phyloP scores from a whole-genome alignment of 2,888 invertebrate species.

The Hydriomena furcata region DNA sequence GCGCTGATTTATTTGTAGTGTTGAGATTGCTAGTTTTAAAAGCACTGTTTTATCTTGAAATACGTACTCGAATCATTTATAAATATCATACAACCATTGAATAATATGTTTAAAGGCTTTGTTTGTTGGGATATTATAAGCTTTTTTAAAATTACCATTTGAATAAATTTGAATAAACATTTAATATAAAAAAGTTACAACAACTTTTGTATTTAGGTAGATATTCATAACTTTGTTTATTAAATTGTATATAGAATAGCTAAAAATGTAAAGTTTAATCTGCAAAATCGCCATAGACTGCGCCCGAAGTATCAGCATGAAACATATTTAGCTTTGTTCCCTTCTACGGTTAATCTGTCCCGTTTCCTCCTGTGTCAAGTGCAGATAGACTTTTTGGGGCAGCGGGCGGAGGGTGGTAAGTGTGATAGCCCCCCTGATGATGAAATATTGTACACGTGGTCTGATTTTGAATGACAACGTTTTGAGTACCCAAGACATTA shows the following conservation, averaged over 20 bases:
- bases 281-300: conserved; percentile 39
- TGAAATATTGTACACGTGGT: conserved; percentile 90
- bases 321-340: conserved; percentile 84
- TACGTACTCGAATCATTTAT: too few relatives aligned
- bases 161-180: too few relatives aligned
- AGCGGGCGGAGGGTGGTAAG: conserved; percentile 48
- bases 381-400: conserved; percentile 81
- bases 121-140: too few relatives aligned
- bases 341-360: conserved; percentile 83
- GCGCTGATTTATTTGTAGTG: conserved; percentile 11
- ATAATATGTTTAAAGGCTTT: too few relatives aligned
- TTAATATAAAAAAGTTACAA: too few relatives aligned
- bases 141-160: too few relatives aligned
- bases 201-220: too few relatives aligned
- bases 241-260: too few relatives aligned
- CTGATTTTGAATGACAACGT: conserved; percentile 88
- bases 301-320: conserved; percentile 76
- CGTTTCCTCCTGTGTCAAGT: conserved; percentile 83
- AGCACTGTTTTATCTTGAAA: neutral
- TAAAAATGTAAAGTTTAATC: conserved; percentile 3
- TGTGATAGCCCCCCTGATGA: conserved; percentile 79
- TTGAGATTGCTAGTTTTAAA: neutral
- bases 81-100: too few relatives aligned
- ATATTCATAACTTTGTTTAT: too few relatives aligned
- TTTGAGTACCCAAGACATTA: conserved; percentile 73